Base-by-base conservation (phyloP, 30 jellyfish, hydroid and myxozoan species). In the Hydractinia symbiolongicarpus region DNA sequence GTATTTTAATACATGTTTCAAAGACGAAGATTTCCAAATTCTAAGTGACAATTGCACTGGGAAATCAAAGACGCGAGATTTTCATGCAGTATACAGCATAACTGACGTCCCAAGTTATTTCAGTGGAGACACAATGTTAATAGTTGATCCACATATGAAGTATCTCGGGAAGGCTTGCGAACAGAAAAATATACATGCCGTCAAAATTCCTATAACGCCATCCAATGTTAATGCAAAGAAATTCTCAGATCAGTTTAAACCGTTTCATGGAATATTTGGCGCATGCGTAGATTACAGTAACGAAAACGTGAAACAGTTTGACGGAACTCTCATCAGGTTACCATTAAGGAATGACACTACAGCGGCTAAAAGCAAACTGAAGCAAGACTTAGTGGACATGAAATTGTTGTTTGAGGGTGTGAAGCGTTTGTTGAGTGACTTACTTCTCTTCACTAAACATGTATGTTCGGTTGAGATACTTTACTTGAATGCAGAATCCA, bases 31-130 rank as follows among this genome's bases (percentile, higher is more conserved):
- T 79, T 85, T 89, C 81, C 88, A 79, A 8, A 85, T 80, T 83
- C 84, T 89, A 5, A 88, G 84, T 44, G 81, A 80, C 49, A 86
- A 84, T 5, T 81, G 84, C 68, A 92, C 93, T 58, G 97, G 95
- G 17, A 30, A 30, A 30, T 84, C 95, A 10, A 89, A 89, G 73
- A 95, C 69, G 62, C 67, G 72, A 20, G 86, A 84, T 14, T 89
- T 89, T 73, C 84, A 85, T 76, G 88, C 95, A 10, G 95, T 89
- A 8, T 89, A 89, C 87, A 76, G 84, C 62, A 62, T 89, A 0
- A 89, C 97, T 9, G 97, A 89, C 64, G 95, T 84, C 0, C 97
- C 97, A 40, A 84, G 91, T 44, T 77, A 84, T 50, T 15, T 89
- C 4, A 88, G 96, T 72, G 91, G 86, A 20, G 70, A 88, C 79